Evolutionary conservation across 2,888 invertebrate genomes (phyloP).

Genomic region (Nowickia ferox): DNA sequence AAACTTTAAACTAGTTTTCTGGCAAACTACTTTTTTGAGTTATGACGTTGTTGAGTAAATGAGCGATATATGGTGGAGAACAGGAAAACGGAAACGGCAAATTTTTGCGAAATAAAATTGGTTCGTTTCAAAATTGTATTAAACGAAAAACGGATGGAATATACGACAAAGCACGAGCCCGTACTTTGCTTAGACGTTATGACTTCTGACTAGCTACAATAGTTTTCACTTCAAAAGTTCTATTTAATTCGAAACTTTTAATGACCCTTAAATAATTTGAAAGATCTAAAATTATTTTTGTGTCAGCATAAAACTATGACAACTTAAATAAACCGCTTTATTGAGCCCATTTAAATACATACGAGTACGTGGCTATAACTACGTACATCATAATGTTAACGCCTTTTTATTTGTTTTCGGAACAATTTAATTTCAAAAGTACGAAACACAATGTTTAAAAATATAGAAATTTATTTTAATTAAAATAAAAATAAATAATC

Average conservation of each 20-base stretch:
- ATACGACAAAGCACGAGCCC: too few relatives aligned
- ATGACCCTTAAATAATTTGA: not conserved
- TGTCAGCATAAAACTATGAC: not conserved
- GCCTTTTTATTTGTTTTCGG: conserved; percentile 46
- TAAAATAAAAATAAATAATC: conserved; percentile 68
- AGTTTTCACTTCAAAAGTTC: too few relatives aligned
- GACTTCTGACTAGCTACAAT: too few relatives aligned
- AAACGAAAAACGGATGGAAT: too few relatives aligned
- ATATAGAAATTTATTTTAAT: conserved; percentile 66
- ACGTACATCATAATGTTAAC: conserved; percentile 37
- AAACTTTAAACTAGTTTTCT: too few relatives aligned
- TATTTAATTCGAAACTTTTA: not conserved
- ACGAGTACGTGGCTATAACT: not conserved
- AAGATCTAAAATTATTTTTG: not conserved
- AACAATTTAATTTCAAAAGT: conserved; percentile 33
- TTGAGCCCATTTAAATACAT: conserved; percentile 16
- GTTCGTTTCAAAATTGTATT: too few relatives aligned
- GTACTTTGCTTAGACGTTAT: too few relatives aligned
- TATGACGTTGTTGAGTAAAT: too few relatives aligned
- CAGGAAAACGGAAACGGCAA: too few relatives aligned
- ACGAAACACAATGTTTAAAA: conserved; percentile 42
- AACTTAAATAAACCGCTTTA: conserved; percentile 21
- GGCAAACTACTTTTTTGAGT: too few relatives aligned
- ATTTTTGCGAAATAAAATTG: too few relatives aligned
- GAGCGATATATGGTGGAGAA: too few relatives aligned